Base-by-base conservation (phyloP, 2,113 vertebrate genomes). In the Etheostoma spectabile region DNA sequence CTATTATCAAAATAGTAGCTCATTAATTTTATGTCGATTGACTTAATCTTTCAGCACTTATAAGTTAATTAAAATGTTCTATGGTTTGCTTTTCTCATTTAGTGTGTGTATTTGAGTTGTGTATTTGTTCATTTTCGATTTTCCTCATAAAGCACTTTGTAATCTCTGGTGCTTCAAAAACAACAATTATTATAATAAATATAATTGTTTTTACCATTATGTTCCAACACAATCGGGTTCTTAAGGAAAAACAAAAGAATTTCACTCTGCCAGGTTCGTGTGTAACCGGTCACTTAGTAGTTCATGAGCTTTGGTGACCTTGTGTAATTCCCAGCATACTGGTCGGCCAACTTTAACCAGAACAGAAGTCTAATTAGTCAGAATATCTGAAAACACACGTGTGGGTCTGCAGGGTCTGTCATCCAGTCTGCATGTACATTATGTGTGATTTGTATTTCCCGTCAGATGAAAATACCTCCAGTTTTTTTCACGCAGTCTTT, bases 321-420 rank as follows among this genome's bases (percentile, higher is more conserved):
- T n/a, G 3, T 64, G 52, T 72, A 19, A 74, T 81, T 72, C 30
- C 12, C 8, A 66, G 68, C 33, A 0, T 60, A 21, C n/a, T 70
- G 38, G 75, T 84, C 61, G 59, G 85, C 66, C 85, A 77, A 66
- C 79, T 74, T 60, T 59, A 81, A 84, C 70, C 65, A 62, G 64
- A 83, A 69, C 85, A 84, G n/a, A 70, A 52, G 61, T 85, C 61
- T 82, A 82, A 90, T 91, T 89, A 89, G 64, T 46, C 65, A 64
- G 61, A 89, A 87, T 80, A 72, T 72, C 18, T 76, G 11, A 52
- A 38, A 80, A 83, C 80, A 88, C 12, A 38, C 57, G 66, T 77
- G 42, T 42, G 57, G 49, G 59, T 87, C 59, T 56, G 19, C 27
- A 61, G 68, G 69, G 76, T 74, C 48, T 72, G 46, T 24, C 21